These are phyloP conservation scores for Trachythela sp. DNA, from an alignment of 64 coral and sea anemone genomes.

Conservation along the genomic window DNA sequence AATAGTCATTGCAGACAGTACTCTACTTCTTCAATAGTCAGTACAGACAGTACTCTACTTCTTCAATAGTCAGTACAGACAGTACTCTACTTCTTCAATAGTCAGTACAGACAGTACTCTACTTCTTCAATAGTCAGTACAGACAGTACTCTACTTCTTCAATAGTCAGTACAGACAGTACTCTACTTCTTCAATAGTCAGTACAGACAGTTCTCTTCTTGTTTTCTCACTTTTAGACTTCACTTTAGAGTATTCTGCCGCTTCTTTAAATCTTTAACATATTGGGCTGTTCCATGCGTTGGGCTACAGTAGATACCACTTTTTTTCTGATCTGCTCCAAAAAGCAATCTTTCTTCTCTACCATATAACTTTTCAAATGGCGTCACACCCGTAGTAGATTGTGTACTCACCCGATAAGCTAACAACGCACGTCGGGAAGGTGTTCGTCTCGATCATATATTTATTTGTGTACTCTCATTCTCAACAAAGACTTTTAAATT, in stretches of 20 bases:
- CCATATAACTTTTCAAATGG: slow-evolving; percentile 30
- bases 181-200: too few species aligned
- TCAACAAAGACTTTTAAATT: background rate
- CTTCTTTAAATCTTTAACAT: slow-evolving; percentile 31
- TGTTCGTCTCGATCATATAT: background rate
- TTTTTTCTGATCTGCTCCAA: slow-evolving; percentile 19
- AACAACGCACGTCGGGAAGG: background rate
- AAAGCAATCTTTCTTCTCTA: slow-evolving; percentile 24
- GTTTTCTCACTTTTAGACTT: too few species aligned
- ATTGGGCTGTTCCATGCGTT: slow-evolving; percentile 18
- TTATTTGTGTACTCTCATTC: background rate
- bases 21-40: too few species aligned
- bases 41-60: too few species aligned
- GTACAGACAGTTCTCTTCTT: too few species aligned
- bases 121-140: too few species aligned
- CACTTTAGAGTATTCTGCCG: slow-evolving; percentile 23
- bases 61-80: too few species aligned
- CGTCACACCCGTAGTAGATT: slow-evolving; percentile 35
- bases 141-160: too few species aligned
- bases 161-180: too few species aligned
- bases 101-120: too few species aligned
- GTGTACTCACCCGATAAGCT: background rate
- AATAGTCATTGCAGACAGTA: too few species aligned
- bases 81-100: too few species aligned
- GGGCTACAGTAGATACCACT: slow-evolving; percentile 1